These are phyloP conservation scores for Laticauda colubrina DNA, from an alignment of 2,113 vertebrate genomes.

Conservation along the genomic window DNA sequence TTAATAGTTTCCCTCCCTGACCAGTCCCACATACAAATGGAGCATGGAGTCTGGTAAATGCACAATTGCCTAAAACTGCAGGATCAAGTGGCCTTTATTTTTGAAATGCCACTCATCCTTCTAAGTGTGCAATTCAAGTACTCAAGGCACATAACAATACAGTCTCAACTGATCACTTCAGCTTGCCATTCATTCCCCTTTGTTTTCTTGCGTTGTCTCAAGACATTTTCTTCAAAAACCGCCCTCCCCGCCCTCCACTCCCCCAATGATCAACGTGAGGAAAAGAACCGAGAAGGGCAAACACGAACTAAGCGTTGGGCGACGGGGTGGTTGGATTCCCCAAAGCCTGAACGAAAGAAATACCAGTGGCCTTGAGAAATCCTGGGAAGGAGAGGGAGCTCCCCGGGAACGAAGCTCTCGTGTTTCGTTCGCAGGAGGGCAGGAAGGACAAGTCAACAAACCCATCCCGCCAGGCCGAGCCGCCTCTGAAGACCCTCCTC, in stretches of 20 bases:
- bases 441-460: slow-evolving; percentile 9
- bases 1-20: neutral
- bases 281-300: neutral
- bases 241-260: too few relatives aligned
- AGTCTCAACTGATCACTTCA: neutral
- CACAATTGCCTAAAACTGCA: neutral
- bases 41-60: neutral
- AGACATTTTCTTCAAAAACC: neutral
- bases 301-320: neutral
- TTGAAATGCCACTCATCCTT: neutral
- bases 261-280: neutral
- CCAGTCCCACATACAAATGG: neutral
- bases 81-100: neutral
- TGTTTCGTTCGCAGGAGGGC: neutral
- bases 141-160: neutral
- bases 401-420: neutral
- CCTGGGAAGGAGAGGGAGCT: neutral
- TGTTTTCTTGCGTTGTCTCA: neutral
- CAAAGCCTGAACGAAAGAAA: neutral
- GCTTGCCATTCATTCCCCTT: neutral
- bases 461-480: neutral
- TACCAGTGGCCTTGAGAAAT: neutral
- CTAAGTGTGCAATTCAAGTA: neutral
- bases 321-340: neutral
- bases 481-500: neutral